Evolutionary conservation across 2,797 vertebrate species (phyloP).

Genomic region (Scolopax rusticola): DNA sequence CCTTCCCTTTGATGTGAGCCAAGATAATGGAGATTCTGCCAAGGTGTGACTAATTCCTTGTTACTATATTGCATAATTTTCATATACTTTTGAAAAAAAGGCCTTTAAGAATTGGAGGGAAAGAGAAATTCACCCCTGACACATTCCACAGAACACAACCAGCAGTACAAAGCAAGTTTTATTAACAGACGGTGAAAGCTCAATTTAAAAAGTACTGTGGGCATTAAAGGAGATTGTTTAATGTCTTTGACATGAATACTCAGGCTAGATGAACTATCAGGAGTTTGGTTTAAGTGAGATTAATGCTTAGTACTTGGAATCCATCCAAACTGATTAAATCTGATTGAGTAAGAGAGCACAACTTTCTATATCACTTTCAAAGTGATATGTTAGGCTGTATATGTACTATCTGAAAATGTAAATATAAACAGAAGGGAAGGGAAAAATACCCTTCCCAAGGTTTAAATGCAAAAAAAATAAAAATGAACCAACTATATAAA

Average conservation of each 20-base stretch:
- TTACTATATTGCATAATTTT: slow-evolving; percentile 62
- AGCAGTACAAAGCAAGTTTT: slow-evolving; percentile 70
- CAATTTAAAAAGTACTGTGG: slow-evolving; percentile 71
- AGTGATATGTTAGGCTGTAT: slow-evolving; percentile 52
- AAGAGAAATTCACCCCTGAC: slow-evolving; percentile 47
- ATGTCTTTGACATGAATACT: slow-evolving; percentile 77
- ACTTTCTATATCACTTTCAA: slow-evolving; percentile 77
- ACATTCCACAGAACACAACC: slow-evolving; percentile 42
- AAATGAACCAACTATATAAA: slow-evolving; percentile 12
- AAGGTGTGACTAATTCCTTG: slow-evolving; percentile 57
- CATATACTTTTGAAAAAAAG: slow-evolving; percentile 26
- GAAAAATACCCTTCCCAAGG: slow-evolving; percentile 29
- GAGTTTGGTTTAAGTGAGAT: slow-evolving; percentile 78
- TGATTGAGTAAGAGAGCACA: slow-evolving; percentile 74
- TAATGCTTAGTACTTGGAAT: slow-evolving; percentile 75
- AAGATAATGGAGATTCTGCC: slow-evolving; percentile 57
- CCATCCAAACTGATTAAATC: slow-evolving; percentile 79
- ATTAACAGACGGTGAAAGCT: slow-evolving; percentile 73
- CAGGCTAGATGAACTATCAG: slow-evolving; percentile 72
- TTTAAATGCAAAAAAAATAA: slow-evolving; percentile 22
- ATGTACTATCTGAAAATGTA: slow-evolving; percentile 40
- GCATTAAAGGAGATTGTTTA: slow-evolving; percentile 76
- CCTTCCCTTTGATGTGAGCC: slow-evolving; percentile 78
- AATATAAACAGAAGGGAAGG: slow-evolving; percentile 47
- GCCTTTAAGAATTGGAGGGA: slow-evolving; percentile 42